Base-by-base conservation (phyloP, 1,140 invertebrate species). In the Euwallacea fornicatus region DNA sequence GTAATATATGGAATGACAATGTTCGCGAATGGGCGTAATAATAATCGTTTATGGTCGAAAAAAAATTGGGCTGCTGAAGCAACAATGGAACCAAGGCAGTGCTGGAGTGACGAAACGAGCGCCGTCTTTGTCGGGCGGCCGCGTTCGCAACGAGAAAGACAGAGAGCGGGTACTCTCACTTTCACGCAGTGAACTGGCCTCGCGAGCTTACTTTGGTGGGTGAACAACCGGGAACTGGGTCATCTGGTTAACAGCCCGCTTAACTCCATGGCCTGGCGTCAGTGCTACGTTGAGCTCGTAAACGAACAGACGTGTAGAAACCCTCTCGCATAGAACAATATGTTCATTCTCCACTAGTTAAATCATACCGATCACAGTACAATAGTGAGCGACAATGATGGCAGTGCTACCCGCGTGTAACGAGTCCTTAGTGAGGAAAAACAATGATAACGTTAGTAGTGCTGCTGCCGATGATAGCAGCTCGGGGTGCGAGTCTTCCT, bases 141-240 rank as follows among this genome's bases (percentile, higher is more conserved):
- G 60, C 16, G 6, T 42, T 6, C 6, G 33, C 44, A 9, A 61
- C 61, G 64, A 11, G 75, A 65, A 54, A 67, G 72, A 79, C 53
- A 74, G 78, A 79, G 76, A 79, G 53, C 68, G 59, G 54, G 68
- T 80, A 86, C 85, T 87, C 85, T 86, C 85, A 87, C 85, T 87
- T 86, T 86, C 85, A 86, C 85, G 83, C 82, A 78, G 76, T 80
- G 81, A 81, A 79, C 78, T 79, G 78, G 78, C 77, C 78, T 79
- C 81, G 77, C 77, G 74, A 78, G 75, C 74, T 76, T 70, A 77
- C 78, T 78, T 78, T 75, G 76, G 72, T 83, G 83, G 85, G 84
- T 87, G 83, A 85, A 84, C 84, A 84, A 83, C 85, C 88, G 83
- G 81, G 78, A 89, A 87, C 82, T 89, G 84, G 88, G 88, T 88